Base-by-base conservation (phyloP, 2,113 vertebrate species). In the Eulemur rufifrons region DNA sequence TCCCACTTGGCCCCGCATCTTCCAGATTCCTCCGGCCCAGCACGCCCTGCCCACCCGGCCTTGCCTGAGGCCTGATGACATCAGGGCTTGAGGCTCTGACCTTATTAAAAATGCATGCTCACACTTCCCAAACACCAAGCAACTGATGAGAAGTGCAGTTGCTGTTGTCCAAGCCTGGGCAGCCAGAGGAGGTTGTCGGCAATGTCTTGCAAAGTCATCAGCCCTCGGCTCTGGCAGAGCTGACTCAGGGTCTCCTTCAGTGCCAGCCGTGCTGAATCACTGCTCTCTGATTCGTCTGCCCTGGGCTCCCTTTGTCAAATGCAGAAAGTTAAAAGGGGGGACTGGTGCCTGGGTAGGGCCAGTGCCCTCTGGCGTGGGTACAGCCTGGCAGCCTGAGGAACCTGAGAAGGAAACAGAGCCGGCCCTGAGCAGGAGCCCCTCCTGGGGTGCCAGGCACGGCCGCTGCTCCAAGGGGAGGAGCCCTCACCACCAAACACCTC, bases 1-100 rank as follows among this genome's bases (percentile, higher is more conserved):
- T 96, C 89, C 74, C 81, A 34, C 78, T 94, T 54, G 71, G 94
- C 59, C 63, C 61, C 8, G 64, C 45, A n/a, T 91, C 91, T 61
- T 86, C 77, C 42, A 27, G 78, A 59, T 73, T 96, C 86, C 90
- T 84, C n/a, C 23, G 1, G 81, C 21, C 50, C 66, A 37, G 12
- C 10, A 0, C 23, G 80, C 61, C 91, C 73, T 68, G 63, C 45
- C 74, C 50, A 39, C 29, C 50, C 89, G 27, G 7, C 69, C 54
- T 54, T 84, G 71, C 88, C 84, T 3, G 15, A 56, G 52, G 96
- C 74, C n/a, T 73, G 42, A 56, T 82, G 74, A 96, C 74, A 37
- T 89, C 69, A 73, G 45, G 63, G 89, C 47, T 90, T 69, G 17
- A 80, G 76, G 47, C 71, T 92, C 77, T 66, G 76, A 87, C 89